Base-by-base conservation (phyloP, 2,888 invertebrate genomes). In the Pterobdella sp. region DNA sequence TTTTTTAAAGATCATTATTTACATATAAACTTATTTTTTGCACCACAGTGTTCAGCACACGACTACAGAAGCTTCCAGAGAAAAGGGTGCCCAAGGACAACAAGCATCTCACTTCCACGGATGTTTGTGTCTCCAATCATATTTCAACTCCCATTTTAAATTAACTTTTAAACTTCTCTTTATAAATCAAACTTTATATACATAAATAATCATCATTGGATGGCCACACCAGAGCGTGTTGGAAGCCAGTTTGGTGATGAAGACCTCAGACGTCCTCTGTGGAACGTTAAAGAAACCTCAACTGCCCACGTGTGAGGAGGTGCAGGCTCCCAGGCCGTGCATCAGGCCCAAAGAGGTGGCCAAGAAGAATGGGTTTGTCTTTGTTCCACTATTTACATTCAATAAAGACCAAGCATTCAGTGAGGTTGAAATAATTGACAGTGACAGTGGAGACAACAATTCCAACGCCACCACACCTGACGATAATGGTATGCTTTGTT, bases 241-340 rank as follows among this genome's bases (percentile, higher is more conserved):
- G 32, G 69, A 69, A 32, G 69, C 69, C 14, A 69, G 69, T 69
- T 32, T 69, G 69, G 69, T 69, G 52, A 69, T 69, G 69, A 42
- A 37, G 22, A 69, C 37, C 14, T 56, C 60, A 56, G 60, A 56
- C 60, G 14, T 22, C 14, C n/a, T 56, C 10, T 56, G n/a, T 22
- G 26, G 60, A 26, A 56, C 60, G 4, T 31, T 42, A 29, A 65
- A 65, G 34, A 65, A 65, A 29, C 65, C 26, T 29, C 65, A 65
- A 31, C 35, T 32, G 34, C 65, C 32, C 14, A 3, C 65, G 3
- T 65, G 65, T 34, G 31, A 65, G 3, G 2, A 32, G 22, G 2
- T 34, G 63, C 56, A 56, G 18, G 56, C 71, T n/a, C 71, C 71
- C 29, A 60, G 71, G 35, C 56, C 71, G 1, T 71, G 49, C 37